phyloP scores from a whole-genome alignment of 2,113 vertebrate genomes.

The Tauraco erythrolophus region DNA sequence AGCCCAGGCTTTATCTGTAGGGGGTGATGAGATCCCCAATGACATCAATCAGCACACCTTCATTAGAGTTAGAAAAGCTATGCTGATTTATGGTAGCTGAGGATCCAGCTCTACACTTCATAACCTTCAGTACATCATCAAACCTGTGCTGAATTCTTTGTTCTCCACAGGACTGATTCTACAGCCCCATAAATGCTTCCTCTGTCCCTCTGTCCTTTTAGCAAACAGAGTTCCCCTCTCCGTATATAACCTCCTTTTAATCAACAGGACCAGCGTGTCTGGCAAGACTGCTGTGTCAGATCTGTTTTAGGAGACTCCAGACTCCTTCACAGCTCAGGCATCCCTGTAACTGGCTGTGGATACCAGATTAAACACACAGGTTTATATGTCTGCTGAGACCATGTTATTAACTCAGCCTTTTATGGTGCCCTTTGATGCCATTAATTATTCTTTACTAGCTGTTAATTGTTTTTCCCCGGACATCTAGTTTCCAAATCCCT shows the following conservation, averaged over 20 bases:
- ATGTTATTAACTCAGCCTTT: slow-evolving; percentile 68
- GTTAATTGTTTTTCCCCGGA: slow-evolving; percentile 64
- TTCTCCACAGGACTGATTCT: slow-evolving; percentile 47
- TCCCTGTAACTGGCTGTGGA: background rate
- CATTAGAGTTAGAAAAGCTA: slow-evolving; percentile 36
- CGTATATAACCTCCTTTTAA: slow-evolving; percentile 26
- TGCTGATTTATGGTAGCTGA: slow-evolving; percentile 20
- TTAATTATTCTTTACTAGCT: slow-evolving; percentile 72
- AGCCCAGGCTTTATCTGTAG: slow-evolving; percentile 23
- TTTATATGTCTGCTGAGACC: slow-evolving; percentile 37
- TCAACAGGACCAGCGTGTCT: background rate
- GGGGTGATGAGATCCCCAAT: slow-evolving; percentile 29
- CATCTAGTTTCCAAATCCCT: background rate
- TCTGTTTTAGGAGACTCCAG: slow-evolving; percentile 13
- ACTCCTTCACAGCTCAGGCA: slow-evolving; percentile 11
- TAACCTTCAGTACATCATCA: slow-evolving; percentile 51
- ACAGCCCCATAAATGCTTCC: slow-evolving; percentile 30
- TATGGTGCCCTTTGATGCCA: slow-evolving; percentile 56
- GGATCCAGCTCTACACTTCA: slow-evolving; percentile 21
- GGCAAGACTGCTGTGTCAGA: background rate
- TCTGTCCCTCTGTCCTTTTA: background rate
- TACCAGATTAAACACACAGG: slow-evolving; percentile 36
- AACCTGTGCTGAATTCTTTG: slow-evolving; percentile 46
- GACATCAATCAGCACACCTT: slow-evolving; percentile 39
- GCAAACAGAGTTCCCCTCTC: slow-evolving; percentile 25